Percentiles rank a stretch among this genome's conserved stretches.
Conservation (phyloP, 2,797 vertebrate genomes). For the Salarias fasciatus region DNA sequence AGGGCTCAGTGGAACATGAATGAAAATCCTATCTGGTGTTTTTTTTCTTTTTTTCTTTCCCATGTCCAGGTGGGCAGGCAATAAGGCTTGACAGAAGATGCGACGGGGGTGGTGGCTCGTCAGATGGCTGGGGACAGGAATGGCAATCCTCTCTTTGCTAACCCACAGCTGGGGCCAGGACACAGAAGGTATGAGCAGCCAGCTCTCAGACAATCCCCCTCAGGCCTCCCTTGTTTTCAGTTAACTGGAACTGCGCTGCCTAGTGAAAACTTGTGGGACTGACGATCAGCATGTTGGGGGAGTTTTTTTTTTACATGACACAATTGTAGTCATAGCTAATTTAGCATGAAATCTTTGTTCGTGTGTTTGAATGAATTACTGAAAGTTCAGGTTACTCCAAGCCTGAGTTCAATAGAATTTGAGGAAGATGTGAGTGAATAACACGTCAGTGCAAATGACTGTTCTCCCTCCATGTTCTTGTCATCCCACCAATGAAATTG, state of each 20-base stretch:
- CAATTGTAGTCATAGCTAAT: not conserved
- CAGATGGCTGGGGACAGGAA: slow-evolving; percentile 80
- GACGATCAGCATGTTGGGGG: slow-evolving; percentile 2
- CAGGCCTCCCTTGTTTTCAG: slow-evolving; percentile 20
- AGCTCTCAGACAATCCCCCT: slow-evolving; percentile 21
- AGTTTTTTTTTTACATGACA: slow-evolving; percentile 2
- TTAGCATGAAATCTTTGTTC: too few species aligned
- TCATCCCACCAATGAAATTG: slow-evolving; percentile 4
- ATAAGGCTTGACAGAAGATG: slow-evolving; percentile 84
- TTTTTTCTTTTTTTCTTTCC: slow-evolving; percentile 7
- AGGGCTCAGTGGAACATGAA: slow-evolving; percentile 20
- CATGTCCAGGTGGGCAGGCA: slow-evolving; percentile 77
- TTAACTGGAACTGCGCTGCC: slow-evolving; percentile 13
- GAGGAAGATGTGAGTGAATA: not conserved
- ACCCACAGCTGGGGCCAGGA: slow-evolving; percentile 78
- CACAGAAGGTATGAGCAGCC: slow-evolving; percentile 77
- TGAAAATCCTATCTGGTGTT: slow-evolving; percentile 33
- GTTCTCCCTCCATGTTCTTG: not conserved
- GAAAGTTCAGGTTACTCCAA: too few species aligned
- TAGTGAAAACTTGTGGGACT: not conserved
- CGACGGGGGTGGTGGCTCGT: slow-evolving; percentile 77
- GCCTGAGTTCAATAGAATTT: not conserved
- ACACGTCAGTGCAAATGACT: slow-evolving; percentile 8
- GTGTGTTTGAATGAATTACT: too few species aligned
- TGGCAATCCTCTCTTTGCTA: slow-evolving; percentile 78